Conservation (phyloP, 2,888 invertebrate genomes). For the Gerris lacustris region DNA sequence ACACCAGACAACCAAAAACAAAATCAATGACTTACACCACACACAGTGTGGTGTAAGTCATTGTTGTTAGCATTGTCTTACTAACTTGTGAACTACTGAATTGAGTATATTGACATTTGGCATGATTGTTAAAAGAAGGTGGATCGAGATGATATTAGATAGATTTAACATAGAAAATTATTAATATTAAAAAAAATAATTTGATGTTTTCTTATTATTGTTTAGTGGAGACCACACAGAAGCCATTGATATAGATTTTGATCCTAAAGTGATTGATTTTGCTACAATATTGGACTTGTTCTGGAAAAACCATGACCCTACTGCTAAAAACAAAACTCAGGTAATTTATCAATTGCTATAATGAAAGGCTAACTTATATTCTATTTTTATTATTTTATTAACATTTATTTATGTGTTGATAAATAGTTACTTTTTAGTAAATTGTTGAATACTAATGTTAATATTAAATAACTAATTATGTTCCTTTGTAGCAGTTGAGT, state of each 20-base stretch:
- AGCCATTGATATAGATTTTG: slow-evolving; percentile 81
- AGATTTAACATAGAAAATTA: too few relatives aligned
- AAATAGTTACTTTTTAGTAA: slow-evolving; percentile 10
- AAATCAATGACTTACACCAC: too few relatives aligned
- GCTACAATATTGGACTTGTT: slow-evolving; percentile 66
- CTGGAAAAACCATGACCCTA: slow-evolving; percentile 89
- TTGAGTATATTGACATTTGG: too few relatives aligned
- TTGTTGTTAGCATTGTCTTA: too few relatives aligned
- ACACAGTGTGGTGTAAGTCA: too few relatives aligned
- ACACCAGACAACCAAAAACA: too few relatives aligned
- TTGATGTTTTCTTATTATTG: slow-evolving; percentile 27
- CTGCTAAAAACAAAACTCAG: slow-evolving; percentile 66
- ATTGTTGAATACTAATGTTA: neutral
- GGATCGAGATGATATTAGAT: too few relatives aligned
- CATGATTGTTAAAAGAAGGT: too few relatives aligned
- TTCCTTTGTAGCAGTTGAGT: too few relatives aligned
- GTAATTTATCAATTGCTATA: slow-evolving; percentile 37
- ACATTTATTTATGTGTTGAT: slow-evolving; percentile 14
- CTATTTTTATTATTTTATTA: slow-evolving; percentile 9
- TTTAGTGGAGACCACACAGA: slow-evolving; percentile 87
- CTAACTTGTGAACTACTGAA: too few relatives aligned
- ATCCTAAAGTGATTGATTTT: slow-evolving; percentile 64
- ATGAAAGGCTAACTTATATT: neutral
- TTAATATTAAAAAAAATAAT: too few relatives aligned
- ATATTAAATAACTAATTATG: too few relatives aligned